A percentile compares a stretch with the other conserved stretches of the same genome.
These are phyloP conservation scores for Calcarius lapponicus DNA, from an alignment of 2,797 vertebrate species.

Conservation along the genomic window DNA sequence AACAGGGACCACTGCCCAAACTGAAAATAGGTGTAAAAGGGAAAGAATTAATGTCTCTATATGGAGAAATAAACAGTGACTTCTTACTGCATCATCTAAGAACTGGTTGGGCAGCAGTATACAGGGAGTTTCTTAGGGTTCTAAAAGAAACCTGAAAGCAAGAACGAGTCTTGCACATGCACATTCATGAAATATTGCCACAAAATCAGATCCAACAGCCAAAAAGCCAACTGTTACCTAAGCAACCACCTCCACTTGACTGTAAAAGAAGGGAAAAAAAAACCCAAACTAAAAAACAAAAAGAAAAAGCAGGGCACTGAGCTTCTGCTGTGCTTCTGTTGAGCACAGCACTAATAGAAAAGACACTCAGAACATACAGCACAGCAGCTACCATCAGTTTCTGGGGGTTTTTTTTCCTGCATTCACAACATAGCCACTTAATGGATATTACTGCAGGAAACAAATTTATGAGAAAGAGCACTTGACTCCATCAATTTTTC, in stretches of 20 bases:
- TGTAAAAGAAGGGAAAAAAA: not conserved
- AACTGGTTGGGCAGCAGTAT: not conserved
- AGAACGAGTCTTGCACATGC: not conserved
- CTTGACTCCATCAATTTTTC: not conserved
- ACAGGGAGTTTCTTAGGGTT: not conserved
- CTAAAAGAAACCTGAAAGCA: not conserved
- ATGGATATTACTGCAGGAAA: not conserved
- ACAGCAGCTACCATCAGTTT: not conserved
- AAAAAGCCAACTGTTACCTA: conserved; percentile 13
- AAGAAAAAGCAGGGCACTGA: not conserved
- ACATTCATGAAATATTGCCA: not conserved
- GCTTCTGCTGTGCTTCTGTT: too few species aligned
- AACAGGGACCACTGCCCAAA: not conserved
- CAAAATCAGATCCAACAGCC: not conserved
- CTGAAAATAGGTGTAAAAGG: not conserved
- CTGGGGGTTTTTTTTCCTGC: not conserved
- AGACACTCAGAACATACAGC: not conserved
- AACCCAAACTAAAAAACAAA: not conserved
- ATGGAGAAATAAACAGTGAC: not conserved
- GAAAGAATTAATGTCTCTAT: not conserved
- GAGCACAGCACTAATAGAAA: not conserved
- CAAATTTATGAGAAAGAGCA: not conserved
- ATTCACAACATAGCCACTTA: not conserved
- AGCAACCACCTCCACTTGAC: not conserved
- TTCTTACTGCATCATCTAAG: not conserved